Conservation (phyloP, 2,888 invertebrate genomes). For the Celastrina argiolus region DNA sequence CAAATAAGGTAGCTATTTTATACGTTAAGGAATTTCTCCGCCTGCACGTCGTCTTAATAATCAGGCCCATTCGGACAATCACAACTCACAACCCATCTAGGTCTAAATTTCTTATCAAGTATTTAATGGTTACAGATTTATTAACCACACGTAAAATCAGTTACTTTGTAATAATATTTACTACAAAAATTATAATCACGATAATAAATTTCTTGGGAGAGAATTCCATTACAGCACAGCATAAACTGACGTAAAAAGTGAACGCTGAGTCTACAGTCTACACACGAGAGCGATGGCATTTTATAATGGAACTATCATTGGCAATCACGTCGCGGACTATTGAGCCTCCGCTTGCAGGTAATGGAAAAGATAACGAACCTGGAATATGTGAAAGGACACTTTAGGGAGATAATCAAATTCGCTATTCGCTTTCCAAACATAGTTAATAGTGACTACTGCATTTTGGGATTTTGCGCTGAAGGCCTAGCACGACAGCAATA, state of each 20-base stretch:
- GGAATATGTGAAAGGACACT: neutral
- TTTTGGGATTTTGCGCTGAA: no score
- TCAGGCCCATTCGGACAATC: no score
- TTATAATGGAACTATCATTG: slow-evolving; percentile 29
- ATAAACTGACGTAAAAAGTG: neutral
- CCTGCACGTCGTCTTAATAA: no score
- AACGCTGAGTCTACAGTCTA: neutral
- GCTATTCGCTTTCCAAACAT: neutral
- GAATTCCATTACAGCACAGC: neutral
- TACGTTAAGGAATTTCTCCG: no score
- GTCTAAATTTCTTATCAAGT: no score
- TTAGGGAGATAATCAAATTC: neutral
- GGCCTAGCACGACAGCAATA: no score
- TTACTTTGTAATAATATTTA: neutral
- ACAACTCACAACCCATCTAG: no score
- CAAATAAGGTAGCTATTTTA: no score
- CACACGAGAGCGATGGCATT: slow-evolving; percentile 28
- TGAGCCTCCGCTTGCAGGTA: slow-evolving; percentile 16
- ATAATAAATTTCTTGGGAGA: neutral
- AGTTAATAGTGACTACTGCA: no score
- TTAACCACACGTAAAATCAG: neutral
- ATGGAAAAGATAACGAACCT: slow-evolving; percentile 25
- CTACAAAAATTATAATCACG: neutral
- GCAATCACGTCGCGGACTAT: slow-evolving; percentile 18
- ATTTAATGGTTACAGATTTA: no score